Percentiles rank a stretch among this genome's conserved stretches.
Evolutionary conservation across 2,888 invertebrate genomes (phyloP).

Genomic region (Siphlonurus alternatus): DNA sequence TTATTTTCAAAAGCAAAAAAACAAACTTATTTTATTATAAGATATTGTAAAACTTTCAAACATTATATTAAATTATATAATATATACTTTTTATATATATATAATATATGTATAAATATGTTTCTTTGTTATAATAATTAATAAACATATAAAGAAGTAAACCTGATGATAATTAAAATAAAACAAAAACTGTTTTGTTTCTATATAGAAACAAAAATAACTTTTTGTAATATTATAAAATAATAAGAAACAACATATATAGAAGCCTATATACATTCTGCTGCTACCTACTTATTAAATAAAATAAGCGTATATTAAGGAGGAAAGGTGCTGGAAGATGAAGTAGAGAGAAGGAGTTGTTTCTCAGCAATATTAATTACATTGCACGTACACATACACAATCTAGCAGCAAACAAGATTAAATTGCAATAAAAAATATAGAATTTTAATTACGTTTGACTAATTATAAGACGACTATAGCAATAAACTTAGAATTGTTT

Average conservation of each 20-base stretch:
- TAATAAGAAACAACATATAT: not conserved
- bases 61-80: not conserved
- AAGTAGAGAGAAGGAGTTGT: no score
- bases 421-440: not conserved
- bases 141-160: not conserved
- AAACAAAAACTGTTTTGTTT: not conserved
- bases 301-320: no score
- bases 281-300: no score
- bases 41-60: not conserved
- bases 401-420: no score
- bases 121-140: not conserved
- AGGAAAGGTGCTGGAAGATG: no score
- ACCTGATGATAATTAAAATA: not conserved
- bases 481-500: not conserved
- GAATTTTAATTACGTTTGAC: not conserved
- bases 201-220: not conserved
- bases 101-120: not conserved
- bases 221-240: not conserved
- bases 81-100: not conserved
- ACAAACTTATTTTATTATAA: not conserved
- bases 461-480: not conserved
- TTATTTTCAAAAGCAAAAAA: not conserved
- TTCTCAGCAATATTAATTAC: not conserved
- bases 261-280: not conserved
- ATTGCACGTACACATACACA: no score